Conservation (phyloP, 2,888 invertebrate genomes). For the Nezara viridula region DNA sequence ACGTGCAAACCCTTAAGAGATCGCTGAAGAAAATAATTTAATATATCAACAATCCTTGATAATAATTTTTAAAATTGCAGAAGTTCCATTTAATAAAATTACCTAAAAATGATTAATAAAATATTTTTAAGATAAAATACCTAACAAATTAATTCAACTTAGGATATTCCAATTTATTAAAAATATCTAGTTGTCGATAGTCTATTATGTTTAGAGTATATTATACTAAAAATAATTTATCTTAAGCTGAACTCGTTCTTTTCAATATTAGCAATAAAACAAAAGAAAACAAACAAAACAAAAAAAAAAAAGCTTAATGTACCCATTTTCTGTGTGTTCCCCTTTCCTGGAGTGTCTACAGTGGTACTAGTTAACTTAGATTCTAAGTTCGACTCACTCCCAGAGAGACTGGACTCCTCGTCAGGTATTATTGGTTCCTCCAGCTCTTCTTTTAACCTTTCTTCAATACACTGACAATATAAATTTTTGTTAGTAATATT, state of each 20-base stretch:
- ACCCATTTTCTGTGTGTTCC: constrained; percentile 64
- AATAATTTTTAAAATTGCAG: too few species aligned
- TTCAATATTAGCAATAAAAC: neutral
- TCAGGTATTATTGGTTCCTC: constrained; percentile 67
- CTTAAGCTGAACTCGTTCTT: neutral
- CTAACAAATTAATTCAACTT: neutral
- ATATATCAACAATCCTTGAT: too few species aligned
- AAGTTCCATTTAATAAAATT: too few species aligned
- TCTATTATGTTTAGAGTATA: neutral
- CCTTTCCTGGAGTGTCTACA: constrained; percentile 62
- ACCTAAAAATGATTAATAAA: too few species aligned
- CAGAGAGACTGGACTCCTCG: constrained; percentile 70
- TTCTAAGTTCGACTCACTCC: constrained; percentile 67
- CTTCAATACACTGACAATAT: constrained; percentile 52
- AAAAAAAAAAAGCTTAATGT: constrained; percentile 58
- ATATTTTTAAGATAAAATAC: too few species aligned
- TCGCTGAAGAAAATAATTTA: too few species aligned
- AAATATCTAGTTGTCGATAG: neutral
- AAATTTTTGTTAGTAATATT: neutral
- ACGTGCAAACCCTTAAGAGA: too few species aligned
- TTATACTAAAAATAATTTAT: neutral
- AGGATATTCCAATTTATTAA: neutral
- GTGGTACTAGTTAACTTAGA: constrained; percentile 63
- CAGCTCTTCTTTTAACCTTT: constrained; percentile 64
- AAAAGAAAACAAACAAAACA: constrained; percentile 63